Base-by-base conservation (phyloP, 2,888 invertebrate species). In the Stegana nigrithorax region DNA sequence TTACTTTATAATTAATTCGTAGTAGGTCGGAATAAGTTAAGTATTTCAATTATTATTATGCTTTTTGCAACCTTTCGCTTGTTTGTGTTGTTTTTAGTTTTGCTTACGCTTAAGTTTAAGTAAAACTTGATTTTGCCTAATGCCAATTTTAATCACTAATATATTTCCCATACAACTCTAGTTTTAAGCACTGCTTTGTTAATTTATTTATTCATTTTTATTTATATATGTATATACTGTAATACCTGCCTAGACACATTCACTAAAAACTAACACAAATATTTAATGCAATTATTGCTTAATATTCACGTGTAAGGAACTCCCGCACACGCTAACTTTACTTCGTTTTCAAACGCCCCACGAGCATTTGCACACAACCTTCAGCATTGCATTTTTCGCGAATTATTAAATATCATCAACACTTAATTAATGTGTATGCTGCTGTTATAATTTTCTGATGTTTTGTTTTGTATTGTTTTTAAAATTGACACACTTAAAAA, bases 311-410 rank as follows among this genome's bases (percentile, higher is more conserved):
- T 29, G 21, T 36, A 2, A n/a, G 10, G 12, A 36, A n/a, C 36
- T 3, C 36, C 3, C n/a, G 12, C 2, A 3, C 4, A 3, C 10
- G 2, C 10, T 36, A n/a, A 10, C 4, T 36, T 36, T 36, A n/a
- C 36, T 36, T 36, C 10, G 4, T 36, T n/a, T 75, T 68, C 47
- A 44, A 62, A 64, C 62, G 75, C 72, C 68, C 79, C 78, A 75
- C 78, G 73, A 75, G 75, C 75, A 72, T 36, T 73, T 62, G 64
- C 70, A 66, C 75, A 75, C 75, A 75, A 75, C 75, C 75, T 75
- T 78, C 55, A 64, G 71, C 73, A 65, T 75, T 75, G 69, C 4
- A n/a, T 36, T 36, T n/a, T n/a, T 36, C 36, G n/a, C n/a, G n/a
- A n/a, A n/a, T n/a, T n/a, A n/a, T n/a, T n/a, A n/a, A n/a, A n/a